Evolutionary conservation across 2,113 vertebrate genomes (phyloP), one percentile per base, ranked within the genome.

Genomic region (Seriola rivoliana): DNA sequence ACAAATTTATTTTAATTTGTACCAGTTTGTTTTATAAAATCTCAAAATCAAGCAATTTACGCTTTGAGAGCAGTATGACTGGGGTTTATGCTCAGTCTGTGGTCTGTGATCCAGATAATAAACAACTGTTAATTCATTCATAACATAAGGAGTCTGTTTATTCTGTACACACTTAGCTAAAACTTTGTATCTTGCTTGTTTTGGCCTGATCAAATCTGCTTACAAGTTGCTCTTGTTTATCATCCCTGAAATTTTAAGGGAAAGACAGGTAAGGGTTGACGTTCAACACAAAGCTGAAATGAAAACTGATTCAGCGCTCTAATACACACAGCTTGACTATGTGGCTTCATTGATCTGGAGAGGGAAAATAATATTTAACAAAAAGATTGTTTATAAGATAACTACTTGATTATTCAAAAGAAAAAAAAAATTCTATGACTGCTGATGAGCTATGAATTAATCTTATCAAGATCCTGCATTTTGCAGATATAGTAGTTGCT

Each of bases 1-100:
- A 68, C 16, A 59, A n/a, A 55, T 71, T 73, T 46, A 63, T 64
- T 85, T 78, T 55, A n/a, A 82, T 81, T 81, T 76, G 17, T 54
- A 52, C 0, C 38, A 16, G 38, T 63, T 75, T 81, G 11, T 59
- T 81, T 32, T 9, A 64, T 54, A 32, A 62, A 66, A 71, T 68
- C 17, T 65, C 9, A 25, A 36, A 71, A 60, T 55, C 4, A 55
- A 57, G 36, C 21, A 0, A 21, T 71, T 70, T 48, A 38, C 7
- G n/a, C 11, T 40, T 19, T 21, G 40, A 29, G 32, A 21, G 60
- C 48, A 68, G 63, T 14, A 57, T 68, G 7, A 69, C 25, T 40
- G 12, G 46, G 17, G 59, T 71, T 25, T 50, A 54, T 50, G 50
- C 11, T 40, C 10, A 40, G 17, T 59, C 6, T 8, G 0, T 36